Conservation (phyloP, 2,888 invertebrate species). For the Boloria euphrosyne region DNA sequence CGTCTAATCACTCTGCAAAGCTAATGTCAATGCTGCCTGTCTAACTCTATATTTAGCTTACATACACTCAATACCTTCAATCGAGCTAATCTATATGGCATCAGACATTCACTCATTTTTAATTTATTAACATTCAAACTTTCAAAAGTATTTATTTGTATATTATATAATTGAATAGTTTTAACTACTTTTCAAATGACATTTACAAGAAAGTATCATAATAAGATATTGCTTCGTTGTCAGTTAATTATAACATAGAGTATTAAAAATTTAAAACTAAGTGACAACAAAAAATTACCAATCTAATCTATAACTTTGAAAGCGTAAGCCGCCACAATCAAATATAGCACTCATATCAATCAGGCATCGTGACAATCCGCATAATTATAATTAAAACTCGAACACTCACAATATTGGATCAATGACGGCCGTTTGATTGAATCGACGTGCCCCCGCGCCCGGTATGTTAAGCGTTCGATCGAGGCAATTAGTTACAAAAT, state of each 20-base stretch:
- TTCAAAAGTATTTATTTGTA: too few species aligned
- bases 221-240: too few species aligned
- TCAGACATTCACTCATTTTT: too few species aligned
- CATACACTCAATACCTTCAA: not conserved
- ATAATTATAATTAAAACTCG: slow-evolving; percentile 39
- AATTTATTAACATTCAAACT: too few species aligned
- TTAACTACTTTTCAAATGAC: too few species aligned
- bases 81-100: not conserved
- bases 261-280: too few species aligned
- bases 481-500: slow-evolving; percentile 55
- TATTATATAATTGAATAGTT: too few species aligned
- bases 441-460: slow-evolving; percentile 46
- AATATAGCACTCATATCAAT: slow-evolving; percentile 34
- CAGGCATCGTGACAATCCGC: slow-evolving; percentile 34
- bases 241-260: too few species aligned
- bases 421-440: slow-evolving; percentile 52
- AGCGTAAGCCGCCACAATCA: slow-evolving; percentile 21
- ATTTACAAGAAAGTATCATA: too few species aligned
- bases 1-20: slow-evolving; percentile 61
- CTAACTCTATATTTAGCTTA: slow-evolving; percentile 19
- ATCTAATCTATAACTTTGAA: slow-evolving; percentile 18
- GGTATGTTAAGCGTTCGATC: slow-evolving; percentile 53
- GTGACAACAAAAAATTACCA: slow-evolving; percentile 1
- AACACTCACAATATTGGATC: slow-evolving; percentile 48
- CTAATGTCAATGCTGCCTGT: slow-evolving; percentile 29